These are phyloP conservation scores for Crax fasciolata DNA, from an alignment of 2,797 vertebrate genomes.

Conservation along the genomic window DNA sequence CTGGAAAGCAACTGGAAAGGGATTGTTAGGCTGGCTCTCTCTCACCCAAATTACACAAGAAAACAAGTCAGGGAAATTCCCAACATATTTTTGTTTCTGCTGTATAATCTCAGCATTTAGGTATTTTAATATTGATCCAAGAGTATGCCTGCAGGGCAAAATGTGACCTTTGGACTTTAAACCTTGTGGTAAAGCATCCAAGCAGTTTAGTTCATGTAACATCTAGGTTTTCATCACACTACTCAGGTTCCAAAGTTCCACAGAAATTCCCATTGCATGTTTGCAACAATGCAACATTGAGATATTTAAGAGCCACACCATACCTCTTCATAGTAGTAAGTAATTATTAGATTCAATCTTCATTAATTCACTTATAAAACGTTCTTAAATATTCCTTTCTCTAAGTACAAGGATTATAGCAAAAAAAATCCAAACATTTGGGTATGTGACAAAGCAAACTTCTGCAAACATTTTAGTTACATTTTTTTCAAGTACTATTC, in stretches of 20 bases:
- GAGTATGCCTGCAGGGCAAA: background rate
- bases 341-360: background rate
- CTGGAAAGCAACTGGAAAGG: conserved; percentile 47
- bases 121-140: conserved; percentile 9
- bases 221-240: background rate
- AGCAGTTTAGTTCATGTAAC: background rate
- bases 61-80: conserved; percentile 48
- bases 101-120: conserved; percentile 21
- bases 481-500: background rate
- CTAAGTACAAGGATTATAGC: background rate
- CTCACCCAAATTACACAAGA: conserved; percentile 12
- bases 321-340: background rate
- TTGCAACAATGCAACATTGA: background rate
- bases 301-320: background rate
- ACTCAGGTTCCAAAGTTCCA: background rate
- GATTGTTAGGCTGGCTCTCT: background rate
- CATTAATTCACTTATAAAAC: background rate
- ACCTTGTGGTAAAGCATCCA: background rate
- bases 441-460: background rate
- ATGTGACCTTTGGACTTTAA: background rate
- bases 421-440: background rate
- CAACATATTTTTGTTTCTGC: conserved; percentile 26
- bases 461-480: background rate
- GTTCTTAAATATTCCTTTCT: background rate
- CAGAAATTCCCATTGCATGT: background rate